Evolutionary conservation across 2,113 vertebrate species (phyloP), one percentile per base, ranked within the genome.

Genomic region (Misgurnus mizolepis): DNA sequence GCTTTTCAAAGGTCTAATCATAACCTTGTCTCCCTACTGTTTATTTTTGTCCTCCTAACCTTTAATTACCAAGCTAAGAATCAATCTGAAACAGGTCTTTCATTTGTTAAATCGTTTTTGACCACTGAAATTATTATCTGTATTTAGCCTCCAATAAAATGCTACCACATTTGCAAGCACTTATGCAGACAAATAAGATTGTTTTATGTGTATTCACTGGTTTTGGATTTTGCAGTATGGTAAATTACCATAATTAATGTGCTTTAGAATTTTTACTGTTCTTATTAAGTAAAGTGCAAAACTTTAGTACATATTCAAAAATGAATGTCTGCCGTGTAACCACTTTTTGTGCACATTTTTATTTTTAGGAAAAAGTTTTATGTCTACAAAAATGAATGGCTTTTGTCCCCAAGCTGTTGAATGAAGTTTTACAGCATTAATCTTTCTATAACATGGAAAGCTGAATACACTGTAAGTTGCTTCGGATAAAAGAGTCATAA

Each of bases 41-140:
- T 85, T 91, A 92, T 90, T 92, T 90, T 82, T 70, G 85, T 87
- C 82, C 34, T 18, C 77, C 79, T 22, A 88, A 90, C 88, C 90
- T 91, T 89, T 91, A 89, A 91, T 93, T 91, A 89, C 64, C 78
- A 39, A 85, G 82, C 81, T 81, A 71, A 84, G 85, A 86, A 90
- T 91, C 88, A 89, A 87, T 90, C 88, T 85, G 53, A 76, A 58
- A 85, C 86, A 87, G 85, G 82, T 88, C 91, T 92, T 84, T 93
- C 84, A 92, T 92, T 89, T 92, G 83, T 91, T 87, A 53, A 85
- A 88, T 83, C 58, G 72, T 47, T 84, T 86, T 89, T 89, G 80
- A 90, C 89, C 89, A 83, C 87, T 55, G 73, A 84, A 88, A 88
- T 89, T 85, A 88, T 91, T 89, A 89, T 89, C 88, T 88, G 79